Evolutionary conservation across 92 coral and sea anemone genomes (phyloP).

Genomic region (Desmophyllum pertusum): DNA sequence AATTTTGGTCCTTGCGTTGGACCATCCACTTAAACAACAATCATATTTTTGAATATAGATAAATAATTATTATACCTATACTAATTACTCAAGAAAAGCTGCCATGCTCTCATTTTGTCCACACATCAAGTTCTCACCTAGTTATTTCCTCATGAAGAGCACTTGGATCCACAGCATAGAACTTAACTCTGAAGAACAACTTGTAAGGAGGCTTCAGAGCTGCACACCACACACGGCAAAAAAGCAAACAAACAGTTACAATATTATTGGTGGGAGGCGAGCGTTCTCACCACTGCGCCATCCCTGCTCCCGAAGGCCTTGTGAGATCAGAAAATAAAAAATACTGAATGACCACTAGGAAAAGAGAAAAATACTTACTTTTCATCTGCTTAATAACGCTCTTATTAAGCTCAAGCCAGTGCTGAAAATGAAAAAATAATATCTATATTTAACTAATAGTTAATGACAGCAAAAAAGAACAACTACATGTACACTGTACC

Average conservation of each 20-base stretch:
- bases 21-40: neutral
- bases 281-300: too few species aligned
- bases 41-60: neutral
- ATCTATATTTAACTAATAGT: neutral
- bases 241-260: neutral
- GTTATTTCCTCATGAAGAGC: constrained; percentile 95
- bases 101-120: too few species aligned
- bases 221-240: constrained; percentile 45
- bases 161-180: constrained; percentile 95
- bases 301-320: too few species aligned
- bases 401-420: constrained; percentile 95
- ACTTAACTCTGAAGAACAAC: constrained; percentile 97
- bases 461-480: neutral
- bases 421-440: constrained; percentile 70
- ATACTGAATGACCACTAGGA: neutral
- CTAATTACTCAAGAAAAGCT: too few species aligned
- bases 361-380: constrained; percentile 64
- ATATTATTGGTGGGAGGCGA: too few species aligned
- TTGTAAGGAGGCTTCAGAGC: constrained; percentile 98
- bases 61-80: too few species aligned
- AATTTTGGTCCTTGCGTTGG: neutral
- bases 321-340: neutral
- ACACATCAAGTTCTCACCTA: constrained; percentile 53
- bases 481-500: too few species aligned
- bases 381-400: constrained; percentile 95